Percentiles rank a stretch among this genome's conserved stretches.
Evolutionary conservation across 2,113 vertebrate species (phyloP).

Genomic region (Patagioenas fasciata): DNA sequence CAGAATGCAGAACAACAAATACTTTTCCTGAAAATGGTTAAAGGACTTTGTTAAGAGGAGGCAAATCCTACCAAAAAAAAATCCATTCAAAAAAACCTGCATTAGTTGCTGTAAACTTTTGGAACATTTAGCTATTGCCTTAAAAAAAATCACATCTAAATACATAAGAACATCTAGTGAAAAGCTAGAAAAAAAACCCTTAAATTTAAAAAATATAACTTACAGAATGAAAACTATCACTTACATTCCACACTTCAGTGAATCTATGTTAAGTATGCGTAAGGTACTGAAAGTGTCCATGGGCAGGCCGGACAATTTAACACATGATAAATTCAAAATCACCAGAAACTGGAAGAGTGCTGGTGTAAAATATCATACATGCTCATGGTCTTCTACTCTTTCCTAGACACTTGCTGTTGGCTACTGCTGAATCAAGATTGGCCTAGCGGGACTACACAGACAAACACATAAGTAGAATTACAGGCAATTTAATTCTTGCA

Average conservation of each 20-base stretch:
- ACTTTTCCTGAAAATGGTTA: not conserved
- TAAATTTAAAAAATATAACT: not conserved
- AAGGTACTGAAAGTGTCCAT: not conserved
- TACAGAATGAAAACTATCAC: not conserved
- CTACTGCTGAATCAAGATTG: not conserved
- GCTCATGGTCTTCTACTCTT: not conserved
- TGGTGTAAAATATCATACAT: not conserved
- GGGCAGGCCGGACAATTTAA: not conserved
- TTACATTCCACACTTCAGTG: not conserved
- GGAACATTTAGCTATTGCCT: not conserved
- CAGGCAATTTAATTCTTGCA: not conserved
- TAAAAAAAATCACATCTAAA: not conserved
- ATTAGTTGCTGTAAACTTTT: not conserved
- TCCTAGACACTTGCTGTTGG: not conserved
- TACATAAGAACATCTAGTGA: not conserved
- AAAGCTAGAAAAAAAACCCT: not conserved
- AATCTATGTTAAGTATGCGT: accelerated
- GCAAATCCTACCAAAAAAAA: not conserved
- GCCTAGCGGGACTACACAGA: not conserved
- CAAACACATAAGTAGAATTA: not conserved
- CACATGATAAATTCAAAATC: not conserved
- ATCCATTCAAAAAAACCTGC: not conserved
- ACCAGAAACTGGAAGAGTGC: not conserved
- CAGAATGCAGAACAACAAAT: not conserved
- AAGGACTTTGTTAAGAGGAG: not conserved